Conservation (phyloP, 2,113 vertebrate genomes). For the Planiliza haematocheilus region DNA sequence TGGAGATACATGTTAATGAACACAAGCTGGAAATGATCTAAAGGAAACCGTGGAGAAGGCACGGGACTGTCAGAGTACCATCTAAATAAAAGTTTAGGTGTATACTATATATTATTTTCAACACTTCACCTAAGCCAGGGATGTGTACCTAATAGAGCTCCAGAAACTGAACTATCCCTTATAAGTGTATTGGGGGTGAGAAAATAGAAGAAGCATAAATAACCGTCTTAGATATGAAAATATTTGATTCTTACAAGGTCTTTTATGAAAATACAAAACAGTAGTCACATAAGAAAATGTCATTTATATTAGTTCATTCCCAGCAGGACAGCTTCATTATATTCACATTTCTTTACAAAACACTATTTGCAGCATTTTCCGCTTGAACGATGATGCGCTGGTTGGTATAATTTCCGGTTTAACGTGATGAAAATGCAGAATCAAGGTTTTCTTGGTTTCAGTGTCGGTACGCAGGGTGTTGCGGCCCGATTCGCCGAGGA, state of each 20-base stretch:
- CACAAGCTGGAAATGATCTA: too few relatives aligned
- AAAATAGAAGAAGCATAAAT: not conserved
- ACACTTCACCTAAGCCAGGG: too few relatives aligned
- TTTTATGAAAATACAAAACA: conserved; percentile 14
- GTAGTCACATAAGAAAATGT: conserved; percentile 30
- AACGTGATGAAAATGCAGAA: not conserved
- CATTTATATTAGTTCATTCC: conserved; percentile 9
- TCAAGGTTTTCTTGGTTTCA: not conserved
- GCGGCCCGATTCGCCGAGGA: not conserved
- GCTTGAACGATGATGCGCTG: not conserved
- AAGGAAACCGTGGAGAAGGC: too few relatives aligned
- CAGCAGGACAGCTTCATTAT: conserved; percentile 40
- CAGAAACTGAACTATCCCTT: too few relatives aligned
- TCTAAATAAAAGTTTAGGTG: too few relatives aligned
- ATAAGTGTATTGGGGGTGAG: not conserved
- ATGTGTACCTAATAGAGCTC: too few relatives aligned
- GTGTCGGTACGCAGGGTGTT: not conserved
- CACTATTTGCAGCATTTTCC: conserved; percentile 44
- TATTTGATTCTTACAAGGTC: not conserved
- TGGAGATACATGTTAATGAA: too few relatives aligned
- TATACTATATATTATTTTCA: too few relatives aligned
- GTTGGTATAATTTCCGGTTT: not conserved
- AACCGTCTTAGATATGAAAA: not conserved
- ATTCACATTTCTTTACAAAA: conserved; percentile 60
- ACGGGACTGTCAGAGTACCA: too few relatives aligned